Conservation (phyloP, 2,797 vertebrate species). For the Helicolenus hilgendorfi region DNA sequence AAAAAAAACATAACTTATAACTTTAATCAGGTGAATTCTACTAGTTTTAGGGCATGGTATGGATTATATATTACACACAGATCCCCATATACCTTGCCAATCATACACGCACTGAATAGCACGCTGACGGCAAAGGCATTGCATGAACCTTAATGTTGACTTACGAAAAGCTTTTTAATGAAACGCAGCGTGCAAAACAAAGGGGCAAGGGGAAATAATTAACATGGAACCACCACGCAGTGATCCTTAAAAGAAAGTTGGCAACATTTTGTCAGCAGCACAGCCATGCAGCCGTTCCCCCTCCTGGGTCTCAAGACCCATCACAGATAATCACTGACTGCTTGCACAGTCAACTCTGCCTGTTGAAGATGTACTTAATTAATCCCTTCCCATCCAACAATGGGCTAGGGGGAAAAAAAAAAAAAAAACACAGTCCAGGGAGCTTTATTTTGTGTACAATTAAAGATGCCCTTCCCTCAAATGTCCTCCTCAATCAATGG, state of each 20-base stretch:
- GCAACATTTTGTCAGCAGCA: constrained; percentile 40
- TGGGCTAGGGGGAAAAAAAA: constrained; percentile 2
- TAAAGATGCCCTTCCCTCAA: constrained; percentile 78
- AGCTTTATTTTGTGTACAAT: constrained; percentile 78
- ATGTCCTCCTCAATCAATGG: constrained; percentile 62
- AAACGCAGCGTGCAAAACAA: background rate
- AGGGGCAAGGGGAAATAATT: background rate
- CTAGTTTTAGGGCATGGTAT: background rate
- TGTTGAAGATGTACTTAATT: constrained; percentile 81
- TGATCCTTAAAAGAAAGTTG: constrained; percentile 32
- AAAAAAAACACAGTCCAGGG: constrained; percentile 31
- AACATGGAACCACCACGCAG: background rate
- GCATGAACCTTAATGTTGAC: background rate
- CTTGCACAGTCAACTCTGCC: constrained; percentile 66
- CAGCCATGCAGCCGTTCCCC: constrained; percentile 19
- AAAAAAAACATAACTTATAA: background rate
- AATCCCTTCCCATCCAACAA: constrained; percentile 75
- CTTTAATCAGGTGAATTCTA: background rate
- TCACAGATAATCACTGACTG: constrained; percentile 80
- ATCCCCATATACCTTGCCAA: background rate
- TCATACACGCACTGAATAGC: background rate
- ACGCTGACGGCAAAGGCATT: background rate
- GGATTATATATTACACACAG: background rate
- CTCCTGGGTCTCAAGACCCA: constrained; percentile 56
- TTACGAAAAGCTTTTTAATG: constrained; percentile 5